Percentiles rank a stretch among this genome's conserved stretches.
Evolutionary conservation across 2,113 vertebrate species (phyloP).

Genomic region (Lampris megalopsis): DNA sequence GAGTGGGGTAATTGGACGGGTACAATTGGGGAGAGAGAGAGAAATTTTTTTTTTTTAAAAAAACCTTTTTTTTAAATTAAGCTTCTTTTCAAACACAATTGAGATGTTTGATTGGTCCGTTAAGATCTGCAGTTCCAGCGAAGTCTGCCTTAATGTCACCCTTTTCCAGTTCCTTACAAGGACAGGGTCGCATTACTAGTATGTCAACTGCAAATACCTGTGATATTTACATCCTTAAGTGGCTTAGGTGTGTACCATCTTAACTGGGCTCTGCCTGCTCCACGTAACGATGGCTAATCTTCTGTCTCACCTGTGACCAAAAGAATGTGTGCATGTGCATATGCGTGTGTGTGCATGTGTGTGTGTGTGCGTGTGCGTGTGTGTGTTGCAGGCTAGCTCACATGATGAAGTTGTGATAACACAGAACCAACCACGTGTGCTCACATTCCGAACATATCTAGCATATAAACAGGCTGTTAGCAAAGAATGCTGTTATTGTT

Average conservation of each 20-base stretch:
- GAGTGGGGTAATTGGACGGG: too few species aligned
- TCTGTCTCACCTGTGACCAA: slow-evolving; percentile 17
- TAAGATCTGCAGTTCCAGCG: neutral
- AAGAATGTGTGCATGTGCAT: slow-evolving; percentile 1
- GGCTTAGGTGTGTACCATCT: slow-evolving; percentile 47
- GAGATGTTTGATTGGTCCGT: too few species aligned
- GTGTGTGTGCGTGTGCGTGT: neutral
- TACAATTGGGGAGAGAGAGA: too few species aligned
- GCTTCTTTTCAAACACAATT: too few species aligned
- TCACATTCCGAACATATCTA: slow-evolving; percentile 72
- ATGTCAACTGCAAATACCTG: slow-evolving; percentile 53
- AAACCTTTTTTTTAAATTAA: too few species aligned
- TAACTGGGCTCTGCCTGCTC: slow-evolving; percentile 42
- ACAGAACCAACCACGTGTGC: slow-evolving; percentile 23
- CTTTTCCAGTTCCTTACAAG: slow-evolving; percentile 7
- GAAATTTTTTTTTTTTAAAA: too few species aligned
- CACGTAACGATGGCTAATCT: slow-evolving; percentile 63
- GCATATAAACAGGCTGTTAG: slow-evolving; percentile 63
- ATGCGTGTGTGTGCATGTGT: slow-evolving; percentile 19
- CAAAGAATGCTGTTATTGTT: slow-evolving; percentile 62
- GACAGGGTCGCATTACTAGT: slow-evolving; percentile 38
- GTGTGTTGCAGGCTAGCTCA: slow-evolving; percentile 60
- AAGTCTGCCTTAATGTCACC: slow-evolving; percentile 10
- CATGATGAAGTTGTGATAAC: slow-evolving; percentile 65
- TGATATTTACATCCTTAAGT: slow-evolving; percentile 67